Evolutionary conservation across 2,113 vertebrate species (phyloP).

Genomic region (Pimephales promelas): DNA sequence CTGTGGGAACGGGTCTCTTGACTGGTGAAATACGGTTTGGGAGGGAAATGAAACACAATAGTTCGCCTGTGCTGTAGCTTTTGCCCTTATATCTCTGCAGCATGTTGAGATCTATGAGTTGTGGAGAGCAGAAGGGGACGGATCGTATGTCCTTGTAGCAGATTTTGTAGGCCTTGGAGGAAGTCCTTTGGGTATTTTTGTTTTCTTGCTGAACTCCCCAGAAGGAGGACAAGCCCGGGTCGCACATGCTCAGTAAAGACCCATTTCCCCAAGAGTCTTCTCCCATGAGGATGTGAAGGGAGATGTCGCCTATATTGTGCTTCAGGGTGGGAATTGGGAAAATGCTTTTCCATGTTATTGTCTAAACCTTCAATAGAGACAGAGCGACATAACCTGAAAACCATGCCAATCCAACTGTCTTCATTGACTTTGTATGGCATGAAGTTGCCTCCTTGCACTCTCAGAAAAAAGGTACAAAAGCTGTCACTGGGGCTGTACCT

Average conservation of each 20-base stretch:
- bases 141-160: constrained; percentile 49
- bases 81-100: constrained; percentile 56
- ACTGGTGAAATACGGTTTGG: not conserved
- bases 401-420: no score
- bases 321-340: not conserved
- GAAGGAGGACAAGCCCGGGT: constrained; percentile 34
- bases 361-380: not conserved
- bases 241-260: constrained; percentile 15
- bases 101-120: constrained; percentile 61
- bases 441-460: no score
- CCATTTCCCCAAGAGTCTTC: not conserved
- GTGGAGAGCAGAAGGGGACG: constrained; percentile 43
- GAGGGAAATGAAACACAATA: not conserved
- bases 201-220: constrained; percentile 44
- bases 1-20: constrained; percentile 42
- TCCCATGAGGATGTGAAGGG: not conserved
- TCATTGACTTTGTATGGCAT: no score
- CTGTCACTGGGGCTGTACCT: no score
- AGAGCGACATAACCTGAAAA: no score
- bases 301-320: not conserved
- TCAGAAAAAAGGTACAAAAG: no score
- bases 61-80: not conserved
- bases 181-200: constrained; percentile 52
- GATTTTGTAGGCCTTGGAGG: constrained; percentile 50
- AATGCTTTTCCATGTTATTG: not conserved